Evolutionary conservation across 2,113 vertebrate genomes (phyloP).

Genomic region (Notothenia coriiceps): DNA sequence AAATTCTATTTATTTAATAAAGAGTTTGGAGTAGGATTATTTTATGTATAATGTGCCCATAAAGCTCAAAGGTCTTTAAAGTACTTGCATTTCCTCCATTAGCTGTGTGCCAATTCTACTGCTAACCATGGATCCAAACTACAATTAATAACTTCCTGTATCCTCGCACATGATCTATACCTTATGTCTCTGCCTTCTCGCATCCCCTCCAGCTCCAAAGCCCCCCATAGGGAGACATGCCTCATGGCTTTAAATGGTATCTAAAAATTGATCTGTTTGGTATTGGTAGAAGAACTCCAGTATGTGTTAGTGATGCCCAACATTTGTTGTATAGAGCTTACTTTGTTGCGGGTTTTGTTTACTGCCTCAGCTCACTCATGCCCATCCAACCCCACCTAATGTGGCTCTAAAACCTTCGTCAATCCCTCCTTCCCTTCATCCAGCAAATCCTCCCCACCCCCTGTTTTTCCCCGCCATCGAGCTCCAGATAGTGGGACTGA

Average conservation of each 20-base stretch:
- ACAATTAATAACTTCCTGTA: neutral
- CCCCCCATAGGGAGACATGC: neutral
- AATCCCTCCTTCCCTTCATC: neutral
- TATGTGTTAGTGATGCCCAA: neutral
- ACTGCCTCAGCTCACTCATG: neutral
- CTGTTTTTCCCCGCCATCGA: conserved; percentile 57
- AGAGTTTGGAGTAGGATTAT: too few relatives aligned
- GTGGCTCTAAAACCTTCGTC: conserved; percentile 15
- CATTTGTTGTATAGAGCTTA: neutral
- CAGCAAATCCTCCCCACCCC: conserved; percentile 34
- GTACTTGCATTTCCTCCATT: neutral
- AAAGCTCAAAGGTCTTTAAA: neutral
- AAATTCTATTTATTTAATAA: too few relatives aligned
- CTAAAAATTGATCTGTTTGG: neutral
- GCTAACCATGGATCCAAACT: neutral
- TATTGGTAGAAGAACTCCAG: neutral
- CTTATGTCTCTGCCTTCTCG: neutral
- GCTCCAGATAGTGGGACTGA: conserved; percentile 75
- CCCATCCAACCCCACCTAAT: neutral
- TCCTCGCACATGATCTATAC: neutral
- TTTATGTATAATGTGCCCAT: neutral
- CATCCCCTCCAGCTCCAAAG: neutral
- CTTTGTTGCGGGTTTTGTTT: neutral
- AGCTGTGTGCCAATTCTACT: neutral
- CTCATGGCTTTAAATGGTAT: neutral